phyloP scores from a whole-genome alignment of 37 sponge, comb jelly and placozoan species.

The Petrosia ficiformis region DNA sequence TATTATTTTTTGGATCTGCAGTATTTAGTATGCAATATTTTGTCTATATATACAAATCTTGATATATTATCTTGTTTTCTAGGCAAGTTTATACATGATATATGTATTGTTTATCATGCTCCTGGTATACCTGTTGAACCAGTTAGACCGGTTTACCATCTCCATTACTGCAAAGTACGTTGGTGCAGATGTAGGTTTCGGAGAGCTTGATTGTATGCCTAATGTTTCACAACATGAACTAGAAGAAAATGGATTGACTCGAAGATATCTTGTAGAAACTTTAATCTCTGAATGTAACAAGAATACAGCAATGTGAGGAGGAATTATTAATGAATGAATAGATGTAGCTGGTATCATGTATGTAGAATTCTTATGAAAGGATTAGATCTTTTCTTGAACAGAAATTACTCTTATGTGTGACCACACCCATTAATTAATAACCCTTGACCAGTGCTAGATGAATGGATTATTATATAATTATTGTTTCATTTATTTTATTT shows the following conservation, averaged over 20 bases:
- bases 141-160: slow-evolving; percentile 83
- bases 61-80: background rate
- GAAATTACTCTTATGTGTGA: too few species aligned
- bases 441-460: too few species aligned
- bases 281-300: background rate
- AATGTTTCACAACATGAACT: background rate
- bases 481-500: background rate
- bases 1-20: too few species aligned
- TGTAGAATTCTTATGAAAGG: too few species aligned
- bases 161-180: slow-evolving; percentile 61
- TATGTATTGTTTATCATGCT: slow-evolving; percentile 64
- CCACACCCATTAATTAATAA: too few species aligned
- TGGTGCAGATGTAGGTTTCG: slow-evolving; percentile 69
- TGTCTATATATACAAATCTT: too few species aligned
- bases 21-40: too few species aligned
- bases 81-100: slow-evolving; percentile 39
- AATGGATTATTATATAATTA: too few species aligned
- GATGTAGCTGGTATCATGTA: too few species aligned
- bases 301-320: background rate
- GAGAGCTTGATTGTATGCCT: slow-evolving; percentile 50
- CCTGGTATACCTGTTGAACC: slow-evolving; percentile 76
- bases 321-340: background rate
- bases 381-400: too few species aligned
- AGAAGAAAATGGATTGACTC: background rate
- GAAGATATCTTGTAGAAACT: background rate